Percentiles rank a stretch among this genome's conserved stretches.
Evolutionary conservation across 2,888 invertebrate genomes (phyloP).

Genomic region (Nasonovia ribisnigri): DNA sequence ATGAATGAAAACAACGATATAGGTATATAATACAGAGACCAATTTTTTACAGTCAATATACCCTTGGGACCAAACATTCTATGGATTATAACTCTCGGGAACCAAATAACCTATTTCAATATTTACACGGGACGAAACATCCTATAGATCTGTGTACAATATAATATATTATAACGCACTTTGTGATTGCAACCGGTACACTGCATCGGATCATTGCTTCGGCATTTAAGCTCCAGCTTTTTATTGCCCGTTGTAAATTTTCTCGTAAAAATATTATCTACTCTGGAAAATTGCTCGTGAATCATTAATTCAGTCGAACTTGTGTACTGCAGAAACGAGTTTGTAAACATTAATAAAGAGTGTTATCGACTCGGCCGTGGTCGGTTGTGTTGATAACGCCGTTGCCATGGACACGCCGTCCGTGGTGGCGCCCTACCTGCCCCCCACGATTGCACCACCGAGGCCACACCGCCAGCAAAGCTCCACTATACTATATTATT

Average conservation of each 20-base stretch:
- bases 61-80: no score
- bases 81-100: not conserved
- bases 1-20: not conserved
- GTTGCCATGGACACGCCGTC: constrained; percentile 41
- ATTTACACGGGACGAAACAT: not conserved
- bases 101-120: not conserved
- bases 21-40: not conserved
- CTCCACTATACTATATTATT: not conserved
- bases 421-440: not conserved
- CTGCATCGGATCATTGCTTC: not conserved
- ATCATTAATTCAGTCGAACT: constrained; percentile 40
- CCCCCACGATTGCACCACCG: not conserved
- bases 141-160: not conserved
- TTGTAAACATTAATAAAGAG: constrained; percentile 48
- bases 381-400: constrained; percentile 47
- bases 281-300: constrained; percentile 35
- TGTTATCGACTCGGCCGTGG: constrained; percentile 55
- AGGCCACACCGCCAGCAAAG: not conserved
- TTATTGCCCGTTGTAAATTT: not conserved
- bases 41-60: not conserved
- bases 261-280: not conserved
- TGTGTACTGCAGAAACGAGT: not conserved
- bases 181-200: not conserved
- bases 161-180: not conserved
- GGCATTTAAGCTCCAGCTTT: not conserved